Evolutionary conservation across 2,113 vertebrate genomes (phyloP).

Genomic region (Tychaedon coryphoeus): DNA sequence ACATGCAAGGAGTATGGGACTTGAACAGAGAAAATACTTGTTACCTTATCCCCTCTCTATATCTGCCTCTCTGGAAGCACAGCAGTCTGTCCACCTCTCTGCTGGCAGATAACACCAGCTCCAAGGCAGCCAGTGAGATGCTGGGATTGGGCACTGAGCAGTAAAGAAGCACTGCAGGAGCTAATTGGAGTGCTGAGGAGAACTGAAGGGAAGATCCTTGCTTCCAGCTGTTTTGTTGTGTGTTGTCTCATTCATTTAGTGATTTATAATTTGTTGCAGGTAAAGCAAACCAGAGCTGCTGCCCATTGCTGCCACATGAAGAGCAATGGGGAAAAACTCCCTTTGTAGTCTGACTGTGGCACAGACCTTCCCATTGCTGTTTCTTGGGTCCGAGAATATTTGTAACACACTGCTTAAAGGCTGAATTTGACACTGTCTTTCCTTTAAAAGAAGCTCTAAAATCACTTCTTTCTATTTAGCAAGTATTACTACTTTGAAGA

Average conservation of each 20-base stretch:
- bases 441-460: not conserved
- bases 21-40: not conserved
- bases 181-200: not conserved
- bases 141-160: not conserved
- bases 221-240: slow-evolving; percentile 1
- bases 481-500: not conserved
- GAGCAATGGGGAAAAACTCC: not conserved
- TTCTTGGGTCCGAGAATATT: not conserved
- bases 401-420: not conserved
- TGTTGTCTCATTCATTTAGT: not conserved
- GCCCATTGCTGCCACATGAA: not conserved
- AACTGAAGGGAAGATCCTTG: not conserved
- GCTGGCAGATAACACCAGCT: not conserved
- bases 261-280: slow-evolving; percentile 4
- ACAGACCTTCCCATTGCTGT: not conserved
- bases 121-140: not conserved
- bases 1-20: not conserved
- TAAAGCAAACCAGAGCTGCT: slow-evolving; percentile 1
- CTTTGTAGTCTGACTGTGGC: not conserved
- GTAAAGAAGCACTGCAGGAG: not conserved
- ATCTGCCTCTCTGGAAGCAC: not conserved
- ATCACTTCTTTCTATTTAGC: not conserved
- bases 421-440: not conserved
- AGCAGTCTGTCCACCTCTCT: not conserved
- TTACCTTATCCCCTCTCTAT: not conserved